Percentiles rank a stretch among this genome's conserved stretches.
phyloP scores from a whole-genome alignment of 2,888 invertebrate genomes.

The Amphipoea oculea region DNA sequence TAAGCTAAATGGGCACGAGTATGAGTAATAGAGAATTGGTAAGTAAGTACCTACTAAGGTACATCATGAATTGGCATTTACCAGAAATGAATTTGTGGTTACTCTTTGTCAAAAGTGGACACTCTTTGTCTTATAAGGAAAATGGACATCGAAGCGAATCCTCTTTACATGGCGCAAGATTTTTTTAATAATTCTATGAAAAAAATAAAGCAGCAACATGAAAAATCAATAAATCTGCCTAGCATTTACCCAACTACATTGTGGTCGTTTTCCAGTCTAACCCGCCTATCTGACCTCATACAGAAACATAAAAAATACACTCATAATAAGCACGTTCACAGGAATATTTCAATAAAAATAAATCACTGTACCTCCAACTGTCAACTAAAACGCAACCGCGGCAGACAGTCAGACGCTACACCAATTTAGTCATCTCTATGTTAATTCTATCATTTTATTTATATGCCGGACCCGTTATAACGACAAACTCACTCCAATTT shows the following conservation, averaged over 20 bases:
- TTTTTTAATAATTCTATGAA: neutral
- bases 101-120: neutral
- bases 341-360: neutral
- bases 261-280: too few relatives aligned
- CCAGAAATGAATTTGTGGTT: neutral
- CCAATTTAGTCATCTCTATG: conserved; percentile 58
- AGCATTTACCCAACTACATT: too few relatives aligned
- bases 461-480: conserved; percentile 33
- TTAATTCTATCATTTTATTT: conserved; percentile 43
- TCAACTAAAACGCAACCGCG: conserved; percentile 5
- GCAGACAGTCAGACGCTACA: conserved; percentile 54
- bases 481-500: conserved; percentile 52
- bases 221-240: neutral
- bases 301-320: neutral
- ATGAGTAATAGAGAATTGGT: conserved; percentile 17
- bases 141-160: neutral
- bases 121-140: conserved; percentile 5
- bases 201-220: neutral
- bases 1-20: neutral
- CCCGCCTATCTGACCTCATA: too few relatives aligned
- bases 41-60: neutral
- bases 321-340: neutral
- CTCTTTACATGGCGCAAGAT: too few relatives aligned
- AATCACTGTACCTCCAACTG: conserved; percentile 10
- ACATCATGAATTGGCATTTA: neutral